Conservation (phyloP, 2,888 invertebrate genomes). For the Atrina japonica region DNA sequence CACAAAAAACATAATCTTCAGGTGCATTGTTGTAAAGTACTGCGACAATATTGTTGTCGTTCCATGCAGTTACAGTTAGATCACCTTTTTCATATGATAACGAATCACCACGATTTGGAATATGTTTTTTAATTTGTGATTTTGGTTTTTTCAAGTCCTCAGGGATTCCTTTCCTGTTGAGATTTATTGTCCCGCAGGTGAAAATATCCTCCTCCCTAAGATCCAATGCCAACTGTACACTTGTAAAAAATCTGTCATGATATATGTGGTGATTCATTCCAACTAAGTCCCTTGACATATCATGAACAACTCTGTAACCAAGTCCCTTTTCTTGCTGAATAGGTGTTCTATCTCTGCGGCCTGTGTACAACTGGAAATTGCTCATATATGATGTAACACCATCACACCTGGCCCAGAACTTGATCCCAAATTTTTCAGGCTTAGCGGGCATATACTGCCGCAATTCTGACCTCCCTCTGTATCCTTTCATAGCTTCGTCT, state of each 20-base stretch:
- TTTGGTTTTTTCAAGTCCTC: neutral
- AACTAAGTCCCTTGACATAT: neutral
- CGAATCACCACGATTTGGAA: neutral
- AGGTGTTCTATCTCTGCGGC: neutral
- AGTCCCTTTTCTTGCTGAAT: neutral
- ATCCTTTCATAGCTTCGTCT: too few species aligned
- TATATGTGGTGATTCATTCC: conserved; percentile 5
- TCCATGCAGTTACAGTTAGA: neutral
- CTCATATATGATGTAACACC: neutral
- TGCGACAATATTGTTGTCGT: neutral
- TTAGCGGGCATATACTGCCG: conserved; percentile 18
- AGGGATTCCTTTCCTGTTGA: conserved; percentile 1
- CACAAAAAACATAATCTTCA: neutral
- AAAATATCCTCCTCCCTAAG: neutral
- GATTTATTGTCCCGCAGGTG: neutral
- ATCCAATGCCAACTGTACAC: neutral
- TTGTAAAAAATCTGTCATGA: conserved; percentile 1
- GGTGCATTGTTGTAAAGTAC: neutral
- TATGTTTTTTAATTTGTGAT: neutral
- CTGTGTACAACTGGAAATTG: neutral
- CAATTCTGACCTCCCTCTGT: neutral
- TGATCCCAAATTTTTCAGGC: conserved; percentile 17
- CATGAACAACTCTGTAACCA: neutral
- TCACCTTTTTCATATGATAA: neutral
- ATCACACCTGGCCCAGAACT: conserved; percentile 23